Evolutionary conservation across 2,888 invertebrate species (phyloP).

Genomic region (Eupithecia exiguata): DNA sequence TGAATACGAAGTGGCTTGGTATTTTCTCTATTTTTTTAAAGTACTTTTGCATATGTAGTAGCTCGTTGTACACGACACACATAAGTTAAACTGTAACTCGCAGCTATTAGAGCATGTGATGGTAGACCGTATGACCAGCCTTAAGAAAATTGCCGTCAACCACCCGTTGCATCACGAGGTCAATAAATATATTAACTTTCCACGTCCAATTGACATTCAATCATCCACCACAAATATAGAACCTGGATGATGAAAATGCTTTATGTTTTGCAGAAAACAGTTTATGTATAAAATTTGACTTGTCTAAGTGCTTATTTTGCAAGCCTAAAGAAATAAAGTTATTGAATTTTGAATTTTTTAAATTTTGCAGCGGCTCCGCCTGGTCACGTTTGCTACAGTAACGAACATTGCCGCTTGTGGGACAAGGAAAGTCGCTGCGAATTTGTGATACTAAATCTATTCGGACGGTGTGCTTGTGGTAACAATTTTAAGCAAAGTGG

Average conservation of each 20-base stretch:
- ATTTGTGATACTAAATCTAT: conserved; percentile 94
- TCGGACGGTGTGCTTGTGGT: conserved; percentile 94
- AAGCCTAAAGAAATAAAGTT: too few relatives aligned
- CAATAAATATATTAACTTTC: conserved; percentile 54
- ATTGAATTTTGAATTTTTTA: too few relatives aligned
- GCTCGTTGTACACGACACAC: conserved; percentile 41
- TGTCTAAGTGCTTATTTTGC: too few relatives aligned
- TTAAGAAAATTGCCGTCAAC: conserved; percentile 65
- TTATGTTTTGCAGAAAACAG: conserved; percentile 83
- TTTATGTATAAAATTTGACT: too few relatives aligned
- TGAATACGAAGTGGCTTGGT: conserved; percentile 8
- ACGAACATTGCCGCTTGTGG: conserved; percentile 94
- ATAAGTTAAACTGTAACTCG: conserved; percentile 59
- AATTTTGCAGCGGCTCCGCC: conserved; percentile 93
- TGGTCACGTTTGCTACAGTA: conserved; percentile 94
- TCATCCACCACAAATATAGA: conserved; percentile 37
- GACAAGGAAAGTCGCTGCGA: conserved; percentile 93
- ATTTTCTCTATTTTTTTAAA: conserved; percentile 27
- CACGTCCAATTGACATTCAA: conserved; percentile 49
- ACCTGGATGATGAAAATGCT: conserved; percentile 30
- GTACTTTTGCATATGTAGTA: conserved; percentile 23
- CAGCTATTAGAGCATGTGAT: conserved; percentile 68
- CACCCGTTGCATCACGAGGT: conserved; percentile 55
- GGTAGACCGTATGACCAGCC: conserved; percentile 60
- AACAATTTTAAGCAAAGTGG: conserved; percentile 86